Percentiles rank a stretch among this genome's conserved stretches.
Conservation (phyloP, 2,113 vertebrate species). For the Xenopus laevis region DNA sequence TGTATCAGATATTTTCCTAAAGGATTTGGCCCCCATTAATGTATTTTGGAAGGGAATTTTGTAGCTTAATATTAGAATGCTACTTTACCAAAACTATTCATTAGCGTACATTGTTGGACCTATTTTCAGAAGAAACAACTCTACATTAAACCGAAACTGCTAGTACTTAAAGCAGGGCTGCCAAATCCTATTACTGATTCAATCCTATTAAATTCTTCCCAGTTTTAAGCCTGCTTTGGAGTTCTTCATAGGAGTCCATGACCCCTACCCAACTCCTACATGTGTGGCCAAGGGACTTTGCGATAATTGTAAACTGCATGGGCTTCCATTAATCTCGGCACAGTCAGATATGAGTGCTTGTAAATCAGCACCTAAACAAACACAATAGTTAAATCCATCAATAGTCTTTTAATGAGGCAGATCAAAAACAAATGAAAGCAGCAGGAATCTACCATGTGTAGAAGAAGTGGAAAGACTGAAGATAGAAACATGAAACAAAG, state of each 20-base stretch:
- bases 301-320: slow-evolving; percentile 78
- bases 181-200: slow-evolving; percentile 82
- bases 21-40: too few species aligned
- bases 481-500: slow-evolving; percentile 52
- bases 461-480: slow-evolving; percentile 56
- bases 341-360: slow-evolving; percentile 81
- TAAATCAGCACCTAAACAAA: slow-evolving; percentile 83
- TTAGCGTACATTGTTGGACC: slow-evolving; percentile 43
- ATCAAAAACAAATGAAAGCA: slow-evolving; percentile 86
- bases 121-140: slow-evolving; percentile 42
- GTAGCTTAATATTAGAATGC: too few species aligned
- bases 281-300: slow-evolving; percentile 78
- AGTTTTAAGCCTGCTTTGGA: slow-evolving; percentile 82
- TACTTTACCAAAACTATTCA: slow-evolving; percentile 3
- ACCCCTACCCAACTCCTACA: slow-evolving; percentile 75
- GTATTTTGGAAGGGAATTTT: too few species aligned
- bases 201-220: slow-evolving; percentile 84
- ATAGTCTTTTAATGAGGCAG: slow-evolving; percentile 85
- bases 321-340: slow-evolving; percentile 77
- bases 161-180: slow-evolving; percentile 69
- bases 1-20: too few species aligned
- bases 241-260: slow-evolving; percentile 72
- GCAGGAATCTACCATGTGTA: slow-evolving; percentile 69
- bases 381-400: slow-evolving; percentile 83
- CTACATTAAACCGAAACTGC: slow-evolving; percentile 46